Evolutionary conservation across 1,140 invertebrate species (phyloP).

Genomic region (Drusus annulatus): DNA sequence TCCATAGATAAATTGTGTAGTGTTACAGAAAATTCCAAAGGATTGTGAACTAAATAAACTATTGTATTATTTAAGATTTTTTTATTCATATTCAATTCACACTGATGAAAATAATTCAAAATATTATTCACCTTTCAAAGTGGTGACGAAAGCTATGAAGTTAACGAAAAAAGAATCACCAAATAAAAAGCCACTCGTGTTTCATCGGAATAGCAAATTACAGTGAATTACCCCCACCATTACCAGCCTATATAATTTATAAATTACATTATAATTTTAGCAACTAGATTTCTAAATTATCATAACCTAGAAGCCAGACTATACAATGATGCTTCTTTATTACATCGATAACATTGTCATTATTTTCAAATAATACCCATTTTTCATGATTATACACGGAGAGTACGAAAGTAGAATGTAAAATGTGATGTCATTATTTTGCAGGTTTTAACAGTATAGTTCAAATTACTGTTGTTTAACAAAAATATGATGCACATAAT

Average conservation of each 20-base stretch:
- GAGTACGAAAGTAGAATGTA: no score
- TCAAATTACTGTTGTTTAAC: no score
- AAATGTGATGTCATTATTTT: no score
- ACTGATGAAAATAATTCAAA: neutral
- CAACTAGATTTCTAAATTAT: constrained; percentile 40
- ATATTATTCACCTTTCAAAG: no score
- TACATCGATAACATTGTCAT: neutral
- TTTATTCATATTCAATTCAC: neutral
- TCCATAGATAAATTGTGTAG: no score
- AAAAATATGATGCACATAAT: no score
- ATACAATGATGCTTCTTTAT: neutral
- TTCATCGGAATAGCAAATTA: constrained; percentile 32
- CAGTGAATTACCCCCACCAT: constrained; percentile 40
- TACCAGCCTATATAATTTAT: constrained; percentile 19
- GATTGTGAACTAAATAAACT: no score
- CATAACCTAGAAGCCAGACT: constrained; percentile 30
- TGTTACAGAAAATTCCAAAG: no score
- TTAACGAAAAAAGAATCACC: no score
- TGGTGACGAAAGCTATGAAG: no score
- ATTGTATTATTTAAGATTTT: neutral
- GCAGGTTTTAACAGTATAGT: no score
- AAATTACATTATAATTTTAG: constrained; percentile 42
- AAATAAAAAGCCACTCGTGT: neutral
- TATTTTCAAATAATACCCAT: neutral
- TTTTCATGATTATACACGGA: neutral